These are phyloP conservation scores for Hoplostethus mediterraneus DNA, from an alignment of 2,797 vertebrate genomes.

Conservation along the genomic window DNA sequence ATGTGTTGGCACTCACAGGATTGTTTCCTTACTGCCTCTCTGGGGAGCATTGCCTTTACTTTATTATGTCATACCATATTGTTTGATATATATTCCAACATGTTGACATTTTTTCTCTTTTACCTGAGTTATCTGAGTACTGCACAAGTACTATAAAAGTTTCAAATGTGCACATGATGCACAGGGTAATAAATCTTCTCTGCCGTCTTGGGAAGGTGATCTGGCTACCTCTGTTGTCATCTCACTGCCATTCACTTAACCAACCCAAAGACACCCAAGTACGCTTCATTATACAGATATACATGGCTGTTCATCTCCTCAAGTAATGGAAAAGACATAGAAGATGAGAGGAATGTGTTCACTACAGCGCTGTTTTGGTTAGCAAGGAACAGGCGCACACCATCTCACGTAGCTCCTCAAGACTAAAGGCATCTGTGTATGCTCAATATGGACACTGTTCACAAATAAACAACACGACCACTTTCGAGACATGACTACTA, in stretches of 20 bases:
- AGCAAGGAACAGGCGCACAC: conserved; percentile 6
- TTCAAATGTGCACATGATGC: too few relatives aligned
- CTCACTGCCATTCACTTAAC: too few relatives aligned
- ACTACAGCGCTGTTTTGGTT: conserved; percentile 18
- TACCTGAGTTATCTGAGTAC: neutral
- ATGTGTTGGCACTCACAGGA: neutral
- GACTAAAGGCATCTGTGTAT: neutral
- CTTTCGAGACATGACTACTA: too few relatives aligned
- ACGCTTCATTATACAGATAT: too few relatives aligned
- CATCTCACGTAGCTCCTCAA: neutral
- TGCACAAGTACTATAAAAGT: too few relatives aligned
- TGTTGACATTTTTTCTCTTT: conserved; percentile 17
- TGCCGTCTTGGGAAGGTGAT: too few relatives aligned
- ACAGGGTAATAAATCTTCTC: too few relatives aligned
- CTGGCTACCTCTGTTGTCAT: too few relatives aligned
- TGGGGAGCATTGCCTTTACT: conserved; percentile 34
- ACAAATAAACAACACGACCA: neutral
- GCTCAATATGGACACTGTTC: neutral
- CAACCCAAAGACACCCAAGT: too few relatives aligned
- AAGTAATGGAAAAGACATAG: neutral
- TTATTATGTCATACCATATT: conserved; percentile 16
- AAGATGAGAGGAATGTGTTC: conserved; percentile 44
- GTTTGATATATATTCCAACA: neutral
- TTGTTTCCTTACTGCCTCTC: conserved; percentile 9
- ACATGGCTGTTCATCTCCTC: neutral